Base-by-base conservation (phyloP, 2,888 invertebrate species). In the Biston betularia region DNA sequence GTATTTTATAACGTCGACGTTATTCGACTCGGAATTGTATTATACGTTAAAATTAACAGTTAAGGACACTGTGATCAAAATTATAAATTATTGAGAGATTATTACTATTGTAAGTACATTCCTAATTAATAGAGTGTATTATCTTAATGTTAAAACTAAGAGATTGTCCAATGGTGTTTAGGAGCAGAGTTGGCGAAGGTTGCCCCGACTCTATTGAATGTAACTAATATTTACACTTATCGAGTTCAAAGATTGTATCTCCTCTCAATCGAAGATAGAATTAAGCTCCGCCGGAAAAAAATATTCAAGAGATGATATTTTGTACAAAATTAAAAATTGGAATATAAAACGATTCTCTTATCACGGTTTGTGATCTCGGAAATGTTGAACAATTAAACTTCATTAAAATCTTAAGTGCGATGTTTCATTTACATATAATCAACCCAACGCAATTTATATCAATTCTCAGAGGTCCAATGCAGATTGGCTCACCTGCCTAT, bases 51-150 rank as follows among this genome's bases (percentile, higher is more conserved):
- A 85, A 84, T 92, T 92, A 90, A 93, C 91, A 92, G 91, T 92
- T 90, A 93, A 92, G 90, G 83, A 89, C 87, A 92, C 93, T 93
- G 93, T 93, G 93, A 93, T 93, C 91, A 89, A 93, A 93, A 93
- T 93, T 93, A 93, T 93, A 91, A 92, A 93, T 90, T 93, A 93
- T 92, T 92, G 91, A 93, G 92, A 93, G 92, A 93, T 93, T 93
- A 92, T 92, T 89, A 90, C 87, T 82, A 91, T 86, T 89, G 85
- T 93, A 93, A 90, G 89, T 90, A 93, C 92, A 93, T 92, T 93
- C 93, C 93, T 92, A 91, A 89, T 82, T 78, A 86, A 88, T 89
- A 91, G 87, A 89, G 88, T 85, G 88, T 90, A 89, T 88, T 87
- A 89, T 89, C 87, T 82, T 89, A 89, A 89, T 89, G 90, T 90